Percentiles rank a stretch among this genome's conserved stretches.
Evolutionary conservation across 1,140 invertebrate genomes (phyloP).

Genomic region (Solenopsis invicta): DNA sequence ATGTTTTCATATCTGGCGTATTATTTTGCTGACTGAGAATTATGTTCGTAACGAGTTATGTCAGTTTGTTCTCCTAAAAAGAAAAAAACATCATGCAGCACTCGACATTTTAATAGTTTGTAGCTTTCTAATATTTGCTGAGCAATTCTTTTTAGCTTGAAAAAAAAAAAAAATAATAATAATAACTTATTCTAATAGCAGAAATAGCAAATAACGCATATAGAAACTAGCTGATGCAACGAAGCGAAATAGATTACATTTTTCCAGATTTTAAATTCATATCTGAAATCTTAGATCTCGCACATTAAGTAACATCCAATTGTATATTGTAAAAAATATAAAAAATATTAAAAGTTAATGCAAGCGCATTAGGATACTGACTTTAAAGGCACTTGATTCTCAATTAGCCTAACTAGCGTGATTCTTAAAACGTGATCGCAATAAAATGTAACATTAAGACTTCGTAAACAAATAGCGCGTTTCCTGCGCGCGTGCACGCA

Average conservation of each 20-base stretch:
- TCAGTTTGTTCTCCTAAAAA: neutral
- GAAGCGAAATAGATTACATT: slow-evolving; percentile 2
- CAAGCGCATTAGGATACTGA: slow-evolving; percentile 52
- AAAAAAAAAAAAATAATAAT: neutral
- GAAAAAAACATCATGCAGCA: neutral
- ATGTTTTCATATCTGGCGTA: neutral
- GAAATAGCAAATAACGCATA: neutral
- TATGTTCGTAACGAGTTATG: neutral
- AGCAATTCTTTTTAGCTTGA: neutral
- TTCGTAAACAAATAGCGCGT: slow-evolving; percentile 44
- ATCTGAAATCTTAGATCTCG: neutral
- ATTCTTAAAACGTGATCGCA: slow-evolving; percentile 25
- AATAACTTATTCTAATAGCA: neutral
- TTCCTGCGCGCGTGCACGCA: slow-evolving; percentile 9
- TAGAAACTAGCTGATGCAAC: neutral
- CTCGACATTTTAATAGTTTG: neutral
- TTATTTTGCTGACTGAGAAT: neutral
- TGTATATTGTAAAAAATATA: slow-evolving; percentile 17
- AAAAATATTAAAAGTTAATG: slow-evolving; percentile 48
- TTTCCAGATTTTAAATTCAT: neutral
- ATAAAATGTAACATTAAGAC: slow-evolving; percentile 43
- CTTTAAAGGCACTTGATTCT: slow-evolving; percentile 71
- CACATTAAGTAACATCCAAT: neutral
- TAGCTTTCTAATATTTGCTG: slow-evolving; percentile 9
- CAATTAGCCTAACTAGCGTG: slow-evolving; percentile 47